Base-by-base conservation (phyloP, 2,888 invertebrate species). In the Synergus japonicus region DNA sequence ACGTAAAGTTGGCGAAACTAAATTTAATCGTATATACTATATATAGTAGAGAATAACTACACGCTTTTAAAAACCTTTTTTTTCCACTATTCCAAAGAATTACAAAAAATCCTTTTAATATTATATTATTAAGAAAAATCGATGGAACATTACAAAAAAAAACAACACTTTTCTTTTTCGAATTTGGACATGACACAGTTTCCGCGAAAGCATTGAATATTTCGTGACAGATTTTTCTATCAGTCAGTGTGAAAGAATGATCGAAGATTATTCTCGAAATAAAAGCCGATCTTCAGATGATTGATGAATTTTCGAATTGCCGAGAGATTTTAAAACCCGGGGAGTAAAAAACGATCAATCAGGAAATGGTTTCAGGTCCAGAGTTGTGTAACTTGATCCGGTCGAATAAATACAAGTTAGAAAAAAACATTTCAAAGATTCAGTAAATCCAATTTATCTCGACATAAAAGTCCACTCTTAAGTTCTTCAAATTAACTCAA, bases 301-400 rank as follows among this genome's bases (percentile, higher is more conserved):
- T 73, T 73, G 73, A 73, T 73, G 73, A 73, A 73, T 73, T 73
- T 29, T 73, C 37, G 49, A 73, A 73, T 54, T 73, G 73, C 8
- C 49, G 29, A 9, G 49, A 73, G 37, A 73, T 29, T 73, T 41
- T 54, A 54, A 73, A 73, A 73, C 73, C 29, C 4, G 37, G 10
- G 41, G 73, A 37, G 37, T 54, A 49, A 73, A 73, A 73, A 73
- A 73, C 73, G 73, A 73, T 73, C 54, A 73, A 73, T 73, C 69
- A 73, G 69, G 49, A 73, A 73, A 73, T 49, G 69, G 69, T 73
- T 73, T 73, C 37, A 29, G 49, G 69, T 37, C 54, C 29, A 73
- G 69, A 37, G n/a, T 73, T 73, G 69, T 73, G 69, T 73, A 73
- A 73, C 69, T 49, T 73, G 69, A 73, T 73, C 69, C 69, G n/a